These are phyloP conservation scores for Cranoglanis bouderius DNA, from an alignment of 2,113 vertebrate species.

Conservation along the genomic window DNA sequence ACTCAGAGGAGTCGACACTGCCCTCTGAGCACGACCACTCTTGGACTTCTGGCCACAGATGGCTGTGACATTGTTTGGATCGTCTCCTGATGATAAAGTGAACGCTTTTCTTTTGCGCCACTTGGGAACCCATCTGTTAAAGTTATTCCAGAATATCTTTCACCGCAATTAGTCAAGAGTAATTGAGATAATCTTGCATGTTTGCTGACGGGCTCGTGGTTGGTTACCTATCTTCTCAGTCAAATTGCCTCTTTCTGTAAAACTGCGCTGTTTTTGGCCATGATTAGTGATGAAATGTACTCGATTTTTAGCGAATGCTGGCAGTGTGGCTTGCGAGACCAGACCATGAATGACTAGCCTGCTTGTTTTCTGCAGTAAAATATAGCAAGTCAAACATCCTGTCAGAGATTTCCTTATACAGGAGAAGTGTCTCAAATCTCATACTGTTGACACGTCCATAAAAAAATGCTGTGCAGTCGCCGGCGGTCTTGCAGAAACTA, in stretches of 20 bases:
- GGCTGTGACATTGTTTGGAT: background rate
- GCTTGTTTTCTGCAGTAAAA: slow-evolving; percentile 14
- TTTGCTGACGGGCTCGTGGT: background rate
- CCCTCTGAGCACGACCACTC: background rate
- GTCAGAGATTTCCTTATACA: slow-evolving; percentile 29
- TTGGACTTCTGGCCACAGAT: background rate
- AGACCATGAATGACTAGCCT: background rate
- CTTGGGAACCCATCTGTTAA: background rate
- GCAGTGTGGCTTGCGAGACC: background rate
- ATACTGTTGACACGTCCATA: slow-evolving; percentile 11
- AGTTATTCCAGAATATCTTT: background rate
- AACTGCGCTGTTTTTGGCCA: background rate
- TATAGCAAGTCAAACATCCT: slow-evolving; percentile 23
- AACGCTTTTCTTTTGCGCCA: background rate
- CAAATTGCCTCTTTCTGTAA: background rate
- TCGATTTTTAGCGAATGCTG: background rate
- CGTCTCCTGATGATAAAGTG: background rate
- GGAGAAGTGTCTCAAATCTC: slow-evolving; percentile 11
- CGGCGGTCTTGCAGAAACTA: slow-evolving; percentile 2
- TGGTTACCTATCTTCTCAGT: background rate
- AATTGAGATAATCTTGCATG: background rate
- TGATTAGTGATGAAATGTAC: background rate
- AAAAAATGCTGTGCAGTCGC: background rate
- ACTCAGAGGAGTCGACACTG: background rate
- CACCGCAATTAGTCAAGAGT: background rate